Percentiles rank a stretch among this genome's conserved stretches.
Evolutionary conservation across 1,140 invertebrate species (phyloP).

Genomic region (Heliconius himera): DNA sequence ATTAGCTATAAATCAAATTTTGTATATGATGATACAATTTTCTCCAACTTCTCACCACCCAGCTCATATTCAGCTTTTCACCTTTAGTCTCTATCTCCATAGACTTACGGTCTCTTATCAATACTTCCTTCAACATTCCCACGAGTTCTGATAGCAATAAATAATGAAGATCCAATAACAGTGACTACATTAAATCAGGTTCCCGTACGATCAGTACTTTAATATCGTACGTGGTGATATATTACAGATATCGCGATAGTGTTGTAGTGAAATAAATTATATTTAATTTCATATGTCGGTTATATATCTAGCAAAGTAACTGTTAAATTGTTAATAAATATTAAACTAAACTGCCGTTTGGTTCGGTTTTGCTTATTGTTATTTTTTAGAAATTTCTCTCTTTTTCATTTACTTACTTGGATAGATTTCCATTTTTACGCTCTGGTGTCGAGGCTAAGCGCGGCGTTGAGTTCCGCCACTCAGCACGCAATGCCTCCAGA

Average conservation of each 20-base stretch:
- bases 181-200: slow-evolving; percentile 71
- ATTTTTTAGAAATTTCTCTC: background rate
- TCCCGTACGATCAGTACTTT: slow-evolving; percentile 55
- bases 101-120: background rate
- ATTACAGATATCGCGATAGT: slow-evolving; percentile 33
- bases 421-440: too few relatives aligned
- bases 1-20: background rate
- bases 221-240: slow-evolving; percentile 43
- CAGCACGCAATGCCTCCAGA: too few relatives aligned
- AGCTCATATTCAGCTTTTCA: too few relatives aligned
- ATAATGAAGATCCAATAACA: slow-evolving; percentile 72
- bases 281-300: slow-evolving; percentile 18
- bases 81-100: background rate
- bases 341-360: background rate
- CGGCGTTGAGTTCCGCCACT: too few relatives aligned
- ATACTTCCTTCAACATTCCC: slow-evolving; percentile 48
- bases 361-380: background rate
- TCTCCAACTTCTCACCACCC: background rate
- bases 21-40: slow-evolving; percentile 1
- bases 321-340: background rate
- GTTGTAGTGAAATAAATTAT: slow-evolving; percentile 34
- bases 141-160: slow-evolving; percentile 63
- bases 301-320: slow-evolving; percentile 6
- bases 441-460: too few relatives aligned
- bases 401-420: background rate